Evolutionary conservation across 2,797 vertebrate genomes (phyloP), one percentile per base, ranked within the genome.

Genomic region (Anabacerthia variegaticeps): DNA sequence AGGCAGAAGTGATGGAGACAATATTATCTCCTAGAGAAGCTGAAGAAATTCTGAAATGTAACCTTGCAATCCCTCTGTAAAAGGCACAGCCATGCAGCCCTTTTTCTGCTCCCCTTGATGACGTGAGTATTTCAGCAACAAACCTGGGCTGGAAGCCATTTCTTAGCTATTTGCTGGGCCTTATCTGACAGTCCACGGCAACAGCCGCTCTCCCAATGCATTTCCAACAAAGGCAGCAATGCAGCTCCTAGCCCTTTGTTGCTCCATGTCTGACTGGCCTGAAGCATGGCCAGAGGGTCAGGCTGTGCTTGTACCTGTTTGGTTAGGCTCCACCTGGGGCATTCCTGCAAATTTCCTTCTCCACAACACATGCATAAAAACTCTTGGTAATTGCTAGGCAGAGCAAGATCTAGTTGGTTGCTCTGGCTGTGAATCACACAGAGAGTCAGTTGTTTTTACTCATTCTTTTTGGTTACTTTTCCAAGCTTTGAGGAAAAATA

Each of bases 401-500:
- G 54, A 84, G 66, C 67, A 39, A 81, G n/a, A 16, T 12, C 28
- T 9, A 41, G 39, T 77, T 88, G 24, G 44, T 58, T 7, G 1
- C 62, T 77, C 44, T 71, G 34, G 43, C 48, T 84, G 54, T 49
- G 63, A 73, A 71, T 59, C 5, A 5, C 1, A 1, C 34, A 83
- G 63, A 39, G 28, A 26, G 46, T 54, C 30, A 49, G 39, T 39
- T 68, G 48, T 5, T 84, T 88, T 91, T 65, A 68, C 75, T 75
- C 6, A 36, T 72, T 67, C 17, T 61, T 61, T 83, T 62, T 48
- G 20, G 81, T 48, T 69, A 59, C 36, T 85, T 93, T 82, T 73
- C n/a, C 88, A 92, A 86, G 54, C 62, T 92, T 85, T 52, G 28
- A 93, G 83, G 73, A 43, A 93, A 92, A 90, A 61, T 21, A 89